Evolutionary conservation across 2,113 vertebrate species (phyloP), one percentile per base, ranked within the genome.

Genomic region (Trematocara zebra): DNA sequence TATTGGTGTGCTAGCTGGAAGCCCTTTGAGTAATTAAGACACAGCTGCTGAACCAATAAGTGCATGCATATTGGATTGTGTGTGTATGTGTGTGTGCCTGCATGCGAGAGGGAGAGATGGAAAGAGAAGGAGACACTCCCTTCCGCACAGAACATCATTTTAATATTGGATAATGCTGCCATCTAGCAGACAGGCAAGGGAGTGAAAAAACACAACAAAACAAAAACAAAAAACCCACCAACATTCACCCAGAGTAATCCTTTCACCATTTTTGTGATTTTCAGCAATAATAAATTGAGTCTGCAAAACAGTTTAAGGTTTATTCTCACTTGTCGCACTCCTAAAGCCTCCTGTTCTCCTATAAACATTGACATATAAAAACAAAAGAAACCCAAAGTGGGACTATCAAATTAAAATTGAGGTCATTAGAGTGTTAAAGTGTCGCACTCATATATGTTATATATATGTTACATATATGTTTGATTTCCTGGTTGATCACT

Each of bases 361-460:
- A 37, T 67, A 67, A 67, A 37, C 59, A 20, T 5, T 67, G 33
- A 5, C 33, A 37, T 67, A 74, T 47, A 31, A 18, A 49, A 31
- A 31, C 23, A 49, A 18, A 47, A 49, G 42, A 31, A 12, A 49
- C 26, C 23, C 42, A 31, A 31, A 18, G 2, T 51, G 6, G 17
- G 10, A 49, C 26, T 8, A 8, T 76, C 10, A 49, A 33, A n/a
- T 33, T n/a, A 51, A 51, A 18, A 51, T 2, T 76, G 28, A 51
- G 6, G 44, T 51, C 28, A 76, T 8, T 18, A 51, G 1, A 26
- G 67, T 17, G 10, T 49, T 76, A 76, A 31, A 11, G 26, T 76
- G 72, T 51, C 2, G 0, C 17, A 76, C 0, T 49, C 15, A 31
- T 26, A 49, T 1, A 1, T 1, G 23, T 28, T 35, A 7, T n/a